Percentiles rank a stretch among this genome's conserved stretches.
phyloP scores from a whole-genome alignment of 2,113 vertebrate genomes.

The Arvicanthis niloticus region DNA sequence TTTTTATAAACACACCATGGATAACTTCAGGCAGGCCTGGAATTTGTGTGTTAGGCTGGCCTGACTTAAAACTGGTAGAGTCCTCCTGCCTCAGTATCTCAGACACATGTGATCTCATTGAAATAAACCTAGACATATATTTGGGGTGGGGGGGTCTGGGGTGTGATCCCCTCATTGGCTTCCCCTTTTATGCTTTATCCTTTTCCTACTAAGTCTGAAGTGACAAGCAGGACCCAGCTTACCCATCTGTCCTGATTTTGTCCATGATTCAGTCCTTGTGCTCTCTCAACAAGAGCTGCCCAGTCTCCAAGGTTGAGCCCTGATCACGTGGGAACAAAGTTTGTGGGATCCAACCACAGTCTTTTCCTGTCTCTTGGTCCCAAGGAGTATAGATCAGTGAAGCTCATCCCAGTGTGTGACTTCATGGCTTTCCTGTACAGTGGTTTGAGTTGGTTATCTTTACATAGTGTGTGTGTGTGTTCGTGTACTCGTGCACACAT shows the following conservation, averaged over 20 bases:
- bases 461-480: neutral
- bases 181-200: neutral
- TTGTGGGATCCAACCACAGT: accelerated
- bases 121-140: neutral
- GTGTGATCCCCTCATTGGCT: neutral
- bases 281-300: neutral
- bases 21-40: neutral
- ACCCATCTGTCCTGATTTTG: neutral
- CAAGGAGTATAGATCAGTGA: neutral
- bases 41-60: neutral
- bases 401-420: neutral
- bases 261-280: neutral
- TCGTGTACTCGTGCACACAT: neutral
- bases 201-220: neutral
- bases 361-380: neutral
- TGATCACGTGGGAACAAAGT: neutral
- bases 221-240: neutral
- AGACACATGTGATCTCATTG: neutral
- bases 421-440: neutral
- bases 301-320: neutral
- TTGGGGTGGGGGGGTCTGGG: neutral
- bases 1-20: no score
- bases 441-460: neutral
- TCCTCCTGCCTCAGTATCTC: neutral
- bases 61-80: neutral